Conservation (phyloP, 2,888 invertebrate species). For the Phlogophora meticulosa region DNA sequence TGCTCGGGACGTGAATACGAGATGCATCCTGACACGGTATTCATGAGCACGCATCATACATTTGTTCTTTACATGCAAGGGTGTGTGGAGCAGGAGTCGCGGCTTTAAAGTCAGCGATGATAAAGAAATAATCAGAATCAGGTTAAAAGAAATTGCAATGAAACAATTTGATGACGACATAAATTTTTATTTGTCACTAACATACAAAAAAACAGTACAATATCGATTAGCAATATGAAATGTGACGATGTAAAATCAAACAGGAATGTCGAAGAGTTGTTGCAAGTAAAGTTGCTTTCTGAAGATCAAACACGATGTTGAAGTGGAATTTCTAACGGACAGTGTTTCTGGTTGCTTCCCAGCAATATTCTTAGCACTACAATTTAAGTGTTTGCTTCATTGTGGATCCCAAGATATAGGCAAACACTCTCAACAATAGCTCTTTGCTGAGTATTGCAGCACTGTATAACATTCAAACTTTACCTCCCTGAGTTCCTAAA, state of each 20-base stretch:
- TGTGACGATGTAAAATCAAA: too few species aligned
- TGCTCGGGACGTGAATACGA: constrained; percentile 47
- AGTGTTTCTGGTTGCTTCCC: constrained; percentile 25
- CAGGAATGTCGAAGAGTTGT: neutral
- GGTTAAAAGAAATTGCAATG: neutral
- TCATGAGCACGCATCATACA: constrained; percentile 54
- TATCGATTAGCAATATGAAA: too few species aligned
- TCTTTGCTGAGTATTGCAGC: constrained; percentile 51
- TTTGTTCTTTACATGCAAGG: constrained; percentile 52
- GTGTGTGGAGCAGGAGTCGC: constrained; percentile 9
- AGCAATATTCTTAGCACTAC: constrained; percentile 30
- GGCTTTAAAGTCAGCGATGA: constrained; percentile 40
- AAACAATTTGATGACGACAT: neutral
- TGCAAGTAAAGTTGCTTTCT: neutral
- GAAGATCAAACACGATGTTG: constrained; percentile 3
- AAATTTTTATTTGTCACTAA: too few species aligned
- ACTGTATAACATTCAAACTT: constrained; percentile 34
- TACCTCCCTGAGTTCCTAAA: constrained; percentile 16
- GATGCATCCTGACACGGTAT: constrained; percentile 47
- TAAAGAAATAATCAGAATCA: neutral
- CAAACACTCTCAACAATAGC: constrained; percentile 55
- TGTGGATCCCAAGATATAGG: constrained; percentile 37
- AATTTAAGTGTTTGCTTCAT: constrained; percentile 41
- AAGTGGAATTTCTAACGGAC: constrained; percentile 41
- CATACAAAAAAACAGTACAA: too few species aligned